Conservation (phyloP, 2,113 vertebrate genomes). For the Ailurus styani region DNA sequence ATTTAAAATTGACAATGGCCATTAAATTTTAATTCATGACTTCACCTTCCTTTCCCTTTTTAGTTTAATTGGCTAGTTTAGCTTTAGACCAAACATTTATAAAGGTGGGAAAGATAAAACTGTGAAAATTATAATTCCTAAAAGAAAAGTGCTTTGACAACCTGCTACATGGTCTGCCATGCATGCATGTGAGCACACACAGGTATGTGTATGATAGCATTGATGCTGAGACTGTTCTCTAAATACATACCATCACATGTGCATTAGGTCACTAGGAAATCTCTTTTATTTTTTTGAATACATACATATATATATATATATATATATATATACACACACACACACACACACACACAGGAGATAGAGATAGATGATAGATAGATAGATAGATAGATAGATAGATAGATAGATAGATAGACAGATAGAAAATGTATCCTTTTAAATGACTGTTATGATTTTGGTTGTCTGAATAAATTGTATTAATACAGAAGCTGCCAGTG, state of each 20-base stretch:
- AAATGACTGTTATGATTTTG: not conserved
- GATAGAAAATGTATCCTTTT: not conserved
- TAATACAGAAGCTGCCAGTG: not conserved
- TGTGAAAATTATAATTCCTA: slow-evolving; percentile 5
- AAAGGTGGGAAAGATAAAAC: not conserved
- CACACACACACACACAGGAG: no score
- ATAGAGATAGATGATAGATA: no score
- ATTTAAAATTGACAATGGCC: slow-evolving; percentile 4
- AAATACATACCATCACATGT: not conserved
- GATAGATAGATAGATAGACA: not conserved
- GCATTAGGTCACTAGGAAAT: not conserved
- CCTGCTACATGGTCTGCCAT: not conserved
- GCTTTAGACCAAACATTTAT: not conserved
- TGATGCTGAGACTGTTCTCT: not conserved
- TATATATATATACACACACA: no score
- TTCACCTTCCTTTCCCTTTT: not conserved
- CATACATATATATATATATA: not conserved
- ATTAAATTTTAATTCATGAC: not conserved
- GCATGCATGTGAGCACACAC: not conserved
- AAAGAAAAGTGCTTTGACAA: not conserved
- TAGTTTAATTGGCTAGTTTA: slow-evolving; percentile 32
- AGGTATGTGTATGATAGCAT: not conserved
- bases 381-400: not conserved
- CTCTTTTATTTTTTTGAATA: not conserved
- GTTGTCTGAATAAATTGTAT: not conserved